A percentile compares a stretch with the other conserved stretches of the same genome.
Evolutionary conservation across 53 echinoderm and acorn worm genomes (phyloP).

Genomic region (Actinopyga echinites): DNA sequence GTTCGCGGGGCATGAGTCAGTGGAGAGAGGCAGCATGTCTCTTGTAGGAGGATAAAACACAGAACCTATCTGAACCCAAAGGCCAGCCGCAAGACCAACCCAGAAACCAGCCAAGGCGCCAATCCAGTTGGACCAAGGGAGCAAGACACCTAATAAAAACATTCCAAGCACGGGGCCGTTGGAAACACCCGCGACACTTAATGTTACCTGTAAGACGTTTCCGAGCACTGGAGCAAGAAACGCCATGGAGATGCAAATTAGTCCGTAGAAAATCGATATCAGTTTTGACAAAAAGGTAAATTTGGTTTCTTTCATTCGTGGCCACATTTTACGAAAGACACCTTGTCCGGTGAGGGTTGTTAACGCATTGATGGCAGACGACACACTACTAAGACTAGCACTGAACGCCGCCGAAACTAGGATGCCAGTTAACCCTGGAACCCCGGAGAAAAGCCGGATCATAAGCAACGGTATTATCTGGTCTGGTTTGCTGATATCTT

Average conservation of each 20-base stretch:
- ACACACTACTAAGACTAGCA: conserved; percentile 24
- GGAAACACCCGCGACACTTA: background rate
- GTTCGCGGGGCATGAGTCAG: too few relatives aligned
- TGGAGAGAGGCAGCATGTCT: too few relatives aligned
- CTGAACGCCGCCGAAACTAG: conserved; percentile 13
- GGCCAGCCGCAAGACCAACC: too few relatives aligned
- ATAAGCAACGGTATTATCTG: conserved; percentile 19
- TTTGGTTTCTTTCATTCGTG: conserved; percentile 2
- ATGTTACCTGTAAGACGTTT: background rate
- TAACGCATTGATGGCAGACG: conserved; percentile 20
- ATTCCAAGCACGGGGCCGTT: conserved; percentile 26
- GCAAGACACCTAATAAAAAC: too few relatives aligned
- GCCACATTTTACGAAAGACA: background rate
- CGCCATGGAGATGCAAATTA: background rate
- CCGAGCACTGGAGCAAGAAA: conserved; percentile 3
- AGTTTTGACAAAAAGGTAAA: conserved; percentile 10
- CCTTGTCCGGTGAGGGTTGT: conserved; percentile 25
- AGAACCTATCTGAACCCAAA: too few relatives aligned
- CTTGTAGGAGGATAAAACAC: too few relatives aligned
- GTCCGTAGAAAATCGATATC: background rate
- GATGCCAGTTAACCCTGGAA: conserved; percentile 5
- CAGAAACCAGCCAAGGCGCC: too few relatives aligned
- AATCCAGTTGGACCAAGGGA: too few relatives aligned
- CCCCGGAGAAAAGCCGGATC: background rate
- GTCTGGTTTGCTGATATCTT: background rate